These are phyloP conservation scores for Pterostichus niger DNA, from an alignment of 2,888 invertebrate species.

Conservation along the genomic window DNA sequence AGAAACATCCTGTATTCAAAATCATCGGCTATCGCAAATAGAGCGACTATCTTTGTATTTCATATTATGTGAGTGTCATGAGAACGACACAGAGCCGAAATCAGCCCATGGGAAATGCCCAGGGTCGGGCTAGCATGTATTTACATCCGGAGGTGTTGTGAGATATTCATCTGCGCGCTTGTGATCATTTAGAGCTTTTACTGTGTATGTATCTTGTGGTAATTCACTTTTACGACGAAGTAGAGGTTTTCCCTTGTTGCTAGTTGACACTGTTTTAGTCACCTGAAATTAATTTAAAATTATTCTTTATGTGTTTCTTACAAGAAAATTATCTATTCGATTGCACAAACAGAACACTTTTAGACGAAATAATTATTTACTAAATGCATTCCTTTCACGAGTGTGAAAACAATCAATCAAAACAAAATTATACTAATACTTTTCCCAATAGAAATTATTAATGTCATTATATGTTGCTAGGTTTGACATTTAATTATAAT, in stretches of 20 bases:
- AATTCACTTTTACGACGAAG: constrained; percentile 97
- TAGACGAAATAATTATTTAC: too few species aligned
- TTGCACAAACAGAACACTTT: too few species aligned
- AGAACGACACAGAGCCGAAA: background rate
- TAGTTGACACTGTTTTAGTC: background rate
- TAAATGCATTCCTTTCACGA: background rate
- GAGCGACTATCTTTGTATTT: too few species aligned
- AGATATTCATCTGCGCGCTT: constrained; percentile 95
- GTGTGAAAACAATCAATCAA: background rate
- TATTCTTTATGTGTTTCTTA: background rate
- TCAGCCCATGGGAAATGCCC: background rate
- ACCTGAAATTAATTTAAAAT: constrained; percentile 6
- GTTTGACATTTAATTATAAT: too few species aligned
- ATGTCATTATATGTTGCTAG: too few species aligned
- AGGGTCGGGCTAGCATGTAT: constrained; percentile 86
- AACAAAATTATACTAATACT: background rate
- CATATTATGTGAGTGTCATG: constrained; percentile 28
- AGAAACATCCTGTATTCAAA: too few species aligned
- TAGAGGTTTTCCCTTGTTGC: constrained; percentile 86
- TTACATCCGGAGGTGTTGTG: constrained; percentile 90
- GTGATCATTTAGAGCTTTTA: constrained; percentile 94
- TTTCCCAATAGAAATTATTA: too few species aligned
- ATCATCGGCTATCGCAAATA: too few species aligned
- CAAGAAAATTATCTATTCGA: background rate
- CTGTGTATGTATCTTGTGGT: constrained; percentile 94